A percentile compares a stretch with the other conserved stretches of the same genome.
Evolutionary conservation across 2,113 vertebrate species (phyloP).

Genomic region (Formicarius rufipectus): DNA sequence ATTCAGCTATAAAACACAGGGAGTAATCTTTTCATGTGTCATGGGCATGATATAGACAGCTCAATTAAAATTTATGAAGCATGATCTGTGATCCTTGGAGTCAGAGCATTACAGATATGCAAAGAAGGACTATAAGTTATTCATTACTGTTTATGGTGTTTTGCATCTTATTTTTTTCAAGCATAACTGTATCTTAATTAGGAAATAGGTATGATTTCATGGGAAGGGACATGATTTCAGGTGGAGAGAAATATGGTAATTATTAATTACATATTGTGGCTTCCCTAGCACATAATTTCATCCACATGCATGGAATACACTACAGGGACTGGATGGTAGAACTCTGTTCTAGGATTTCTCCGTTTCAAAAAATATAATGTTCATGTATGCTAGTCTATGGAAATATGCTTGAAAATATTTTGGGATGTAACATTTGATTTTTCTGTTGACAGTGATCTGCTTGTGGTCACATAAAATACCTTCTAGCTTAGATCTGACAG

Average conservation of each 20-base stretch:
- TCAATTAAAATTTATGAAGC: constrained; percentile 56
- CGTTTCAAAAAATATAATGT: not conserved
- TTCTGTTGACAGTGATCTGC: not conserved
- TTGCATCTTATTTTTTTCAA: not conserved
- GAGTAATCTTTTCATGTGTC: constrained; percentile 15
- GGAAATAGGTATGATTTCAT: not conserved
- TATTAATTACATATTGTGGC: not conserved
- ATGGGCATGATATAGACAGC: constrained; percentile 7
- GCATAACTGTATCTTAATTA: not conserved
- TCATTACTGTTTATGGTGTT: not conserved
- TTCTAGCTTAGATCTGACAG: constrained; percentile 31
- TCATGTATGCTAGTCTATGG: not conserved
- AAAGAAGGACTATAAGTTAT: constrained; percentile 2
- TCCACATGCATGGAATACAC: not conserved
- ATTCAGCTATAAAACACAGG: constrained; percentile 22
- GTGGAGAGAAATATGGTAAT: not conserved
- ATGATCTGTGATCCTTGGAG: not conserved
- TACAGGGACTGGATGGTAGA: not conserved
- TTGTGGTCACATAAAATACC: constrained; percentile 21
- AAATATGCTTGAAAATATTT: not conserved
- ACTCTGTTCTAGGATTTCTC: not conserved
- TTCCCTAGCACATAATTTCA: not conserved
- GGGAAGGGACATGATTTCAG: not conserved
- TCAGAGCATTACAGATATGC: not conserved
- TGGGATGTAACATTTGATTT: not conserved